Base-by-base conservation (phyloP, 2,797 vertebrate species). In the Malurus leucopterus region DNA sequence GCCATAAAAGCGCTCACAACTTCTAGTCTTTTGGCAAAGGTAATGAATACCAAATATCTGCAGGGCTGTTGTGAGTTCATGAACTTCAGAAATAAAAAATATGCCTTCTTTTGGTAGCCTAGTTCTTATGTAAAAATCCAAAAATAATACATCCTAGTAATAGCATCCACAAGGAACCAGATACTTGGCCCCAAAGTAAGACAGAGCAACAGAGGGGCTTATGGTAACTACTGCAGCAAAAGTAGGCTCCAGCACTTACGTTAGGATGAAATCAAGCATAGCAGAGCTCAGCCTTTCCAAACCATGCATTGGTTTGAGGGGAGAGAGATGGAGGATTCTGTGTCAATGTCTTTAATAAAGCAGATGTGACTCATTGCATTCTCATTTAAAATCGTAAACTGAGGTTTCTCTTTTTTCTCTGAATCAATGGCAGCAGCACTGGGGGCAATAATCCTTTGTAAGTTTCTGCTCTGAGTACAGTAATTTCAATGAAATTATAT, bases 21-120 rank as follows among this genome's bases (percentile, higher is more conserved):
- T 73, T 75, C 64, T 59, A 55, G 53, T 43, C 40, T 90, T 87
- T 71, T 93, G 76, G 89, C 80, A 94, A 85, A 79, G 19, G 50
- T 59, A 88, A 86, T 17, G 36, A 91, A 64, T 71, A 86, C 34
- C 4, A 14, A 88, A 76, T 89, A 93, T 87, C 88, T 95, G 92
- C 54, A 64, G 54, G 64, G 34, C 58, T 89, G 47, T 40, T 91
- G 20, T 53, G 76, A 93, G 93, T 86, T 95, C 86, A 88, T 76
- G 90, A 95, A 85, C 85, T 92, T 81, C 30, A 91, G 64, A 88
- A 92, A 89, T 76, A 81, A 93, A 87, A 93, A 86, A 55, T 32
- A 88, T 38, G 44, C 53, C 57, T 89, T 84, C 38, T 89, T 93
- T 86, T 86, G 63, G 83, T 93, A 91, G 73, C 68, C 82, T 86